Evolutionary conservation across 2,113 vertebrate species (phyloP).

Genomic region (Aix galericulata): DNA sequence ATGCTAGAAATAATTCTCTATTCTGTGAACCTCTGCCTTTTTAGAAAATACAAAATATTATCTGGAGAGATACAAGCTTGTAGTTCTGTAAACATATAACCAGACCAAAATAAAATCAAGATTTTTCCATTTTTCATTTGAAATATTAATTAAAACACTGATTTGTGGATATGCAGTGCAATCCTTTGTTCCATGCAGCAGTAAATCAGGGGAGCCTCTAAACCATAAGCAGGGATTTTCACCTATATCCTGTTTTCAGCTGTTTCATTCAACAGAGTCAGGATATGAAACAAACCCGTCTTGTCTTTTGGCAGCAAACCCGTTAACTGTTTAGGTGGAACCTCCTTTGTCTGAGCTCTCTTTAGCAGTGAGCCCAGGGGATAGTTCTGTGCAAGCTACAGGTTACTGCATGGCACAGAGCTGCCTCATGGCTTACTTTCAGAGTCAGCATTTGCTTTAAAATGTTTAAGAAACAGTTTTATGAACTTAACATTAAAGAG

Average conservation of each 20-base stretch:
- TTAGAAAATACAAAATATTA: neutral
- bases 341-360: neutral
- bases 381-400: neutral
- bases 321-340: constrained; percentile 9
- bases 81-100: neutral
- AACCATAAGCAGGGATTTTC: neutral
- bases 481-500: neutral
- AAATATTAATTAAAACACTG: neutral
- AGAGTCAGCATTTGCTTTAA: neutral
- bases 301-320: constrained; percentile 26
- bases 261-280: constrained; percentile 42
- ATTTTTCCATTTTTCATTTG: neutral
- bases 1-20: neutral
- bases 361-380: neutral
- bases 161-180: neutral
- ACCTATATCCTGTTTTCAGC: constrained; percentile 66
- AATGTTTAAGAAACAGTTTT: neutral
- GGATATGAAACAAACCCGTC: constrained; percentile 46
- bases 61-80: neutral
- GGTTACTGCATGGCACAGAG: rapidly evolving
- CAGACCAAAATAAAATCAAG: neutral
- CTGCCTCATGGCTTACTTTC: neutral
- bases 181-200: neutral
- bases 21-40: neutral
- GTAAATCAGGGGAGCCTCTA: neutral